Percentiles rank a stretch among this genome's conserved stretches.
Conservation (phyloP, 2,113 vertebrate species). For the Takifugu flavidus region DNA sequence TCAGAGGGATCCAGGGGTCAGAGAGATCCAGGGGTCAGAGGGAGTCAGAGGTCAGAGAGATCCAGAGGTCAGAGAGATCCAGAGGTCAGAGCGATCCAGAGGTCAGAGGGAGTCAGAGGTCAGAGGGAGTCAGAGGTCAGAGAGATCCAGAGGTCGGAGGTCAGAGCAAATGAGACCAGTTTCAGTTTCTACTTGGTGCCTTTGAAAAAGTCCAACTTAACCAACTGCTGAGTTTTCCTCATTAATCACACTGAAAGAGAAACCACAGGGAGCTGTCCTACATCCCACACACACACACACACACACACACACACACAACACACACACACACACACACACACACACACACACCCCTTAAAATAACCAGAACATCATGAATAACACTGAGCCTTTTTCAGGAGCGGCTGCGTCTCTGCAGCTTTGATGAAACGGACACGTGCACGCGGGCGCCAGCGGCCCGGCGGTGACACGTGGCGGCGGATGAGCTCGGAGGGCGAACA, state of each 20-base stretch:
- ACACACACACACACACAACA: slow-evolving; percentile 18
- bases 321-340: slow-evolving; percentile 16
- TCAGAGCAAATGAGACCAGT: slow-evolving; percentile 35
- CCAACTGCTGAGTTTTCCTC: slow-evolving; percentile 50
- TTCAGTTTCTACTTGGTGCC: slow-evolving; percentile 23
- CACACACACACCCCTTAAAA: slow-evolving; percentile 42
- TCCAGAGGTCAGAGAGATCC: slow-evolving; percentile 11
- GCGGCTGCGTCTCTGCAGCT: slow-evolving; percentile 7
- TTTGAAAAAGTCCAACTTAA: slow-evolving; percentile 53
- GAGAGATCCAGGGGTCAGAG: no score
- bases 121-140: no score
- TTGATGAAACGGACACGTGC: slow-evolving; percentile 9
- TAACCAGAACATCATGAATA: slow-evolving; percentile 59
- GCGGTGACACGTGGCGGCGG: not conserved
- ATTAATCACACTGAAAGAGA: slow-evolving; percentile 65
- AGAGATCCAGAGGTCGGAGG: slow-evolving; percentile 21
- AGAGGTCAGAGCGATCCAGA: no score
- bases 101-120: no score
- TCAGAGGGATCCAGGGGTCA: no score
- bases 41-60: slow-evolving; percentile 23
- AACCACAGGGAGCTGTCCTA: slow-evolving; percentile 69
- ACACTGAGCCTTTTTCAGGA: slow-evolving; percentile 46
- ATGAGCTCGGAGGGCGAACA: no score
- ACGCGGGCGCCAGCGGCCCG: slow-evolving; percentile 9
- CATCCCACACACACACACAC: slow-evolving; percentile 38